Conservation (phyloP, 2,113 vertebrate genomes). For the Platycercus adscitus region DNA sequence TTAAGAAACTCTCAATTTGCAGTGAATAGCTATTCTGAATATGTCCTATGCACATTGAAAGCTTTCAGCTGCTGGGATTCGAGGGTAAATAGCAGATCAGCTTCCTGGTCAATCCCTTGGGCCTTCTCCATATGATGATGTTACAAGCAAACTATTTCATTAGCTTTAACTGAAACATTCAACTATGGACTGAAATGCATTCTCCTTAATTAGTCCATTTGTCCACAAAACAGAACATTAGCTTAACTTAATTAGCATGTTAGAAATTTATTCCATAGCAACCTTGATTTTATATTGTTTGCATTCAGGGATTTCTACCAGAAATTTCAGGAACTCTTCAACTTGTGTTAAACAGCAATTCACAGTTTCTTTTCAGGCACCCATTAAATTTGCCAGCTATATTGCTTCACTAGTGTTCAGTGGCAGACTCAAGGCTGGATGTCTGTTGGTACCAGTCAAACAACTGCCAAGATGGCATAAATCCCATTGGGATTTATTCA, state of each 20-base stretch:
- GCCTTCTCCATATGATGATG: background rate
- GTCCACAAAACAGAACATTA: background rate
- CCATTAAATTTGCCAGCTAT: background rate
- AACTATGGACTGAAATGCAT: background rate
- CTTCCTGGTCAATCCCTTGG: background rate
- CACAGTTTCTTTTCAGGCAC: background rate
- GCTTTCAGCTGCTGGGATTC: background rate
- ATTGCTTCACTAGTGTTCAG: background rate
- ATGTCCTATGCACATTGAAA: background rate
- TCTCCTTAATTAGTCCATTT: conserved; percentile 10
- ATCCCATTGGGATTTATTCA: background rate
- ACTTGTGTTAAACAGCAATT: background rate
- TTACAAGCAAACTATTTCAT: conserved; percentile 22
- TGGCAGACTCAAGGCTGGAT: background rate
- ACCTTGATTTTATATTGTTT: background rate
- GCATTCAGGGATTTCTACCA: conserved; percentile 13
- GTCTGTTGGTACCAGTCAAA: background rate
- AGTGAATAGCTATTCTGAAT: background rate
- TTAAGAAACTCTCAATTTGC: background rate
- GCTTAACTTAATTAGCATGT: conserved; percentile 18
- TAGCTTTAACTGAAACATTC: background rate
- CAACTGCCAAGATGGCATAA: background rate
- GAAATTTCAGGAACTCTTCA: conserved; percentile 20
- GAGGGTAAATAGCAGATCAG: background rate
- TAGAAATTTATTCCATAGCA: conserved; percentile 15